phyloP scores from a whole-genome alignment of 2,888 invertebrate species.

The Hipparchia semele region DNA sequence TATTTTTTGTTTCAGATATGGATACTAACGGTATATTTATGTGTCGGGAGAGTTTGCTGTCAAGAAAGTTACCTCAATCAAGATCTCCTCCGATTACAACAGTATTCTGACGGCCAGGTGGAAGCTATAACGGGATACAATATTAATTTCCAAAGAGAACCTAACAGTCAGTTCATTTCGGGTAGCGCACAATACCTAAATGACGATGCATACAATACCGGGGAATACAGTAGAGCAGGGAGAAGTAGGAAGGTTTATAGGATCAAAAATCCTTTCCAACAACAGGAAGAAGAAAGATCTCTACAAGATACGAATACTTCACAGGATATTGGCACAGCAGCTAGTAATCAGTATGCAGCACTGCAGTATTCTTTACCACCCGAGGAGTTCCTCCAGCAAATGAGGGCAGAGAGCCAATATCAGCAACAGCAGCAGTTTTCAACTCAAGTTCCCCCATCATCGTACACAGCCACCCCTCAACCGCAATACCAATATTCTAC shows the following conservation, averaged over 20 bases:
- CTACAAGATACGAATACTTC: slow-evolving; percentile 53
- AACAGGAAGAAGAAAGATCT: slow-evolving; percentile 57
- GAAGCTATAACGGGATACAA: slow-evolving; percentile 64
- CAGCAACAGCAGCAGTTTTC: slow-evolving; percentile 53
- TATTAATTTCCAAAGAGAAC: slow-evolving; percentile 64
- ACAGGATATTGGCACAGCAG: slow-evolving; percentile 68
- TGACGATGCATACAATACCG: slow-evolving; percentile 61
- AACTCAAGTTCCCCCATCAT: slow-evolving; percentile 63
- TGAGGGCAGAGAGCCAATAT: slow-evolving; percentile 71
- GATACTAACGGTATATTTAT: slow-evolving; percentile 70
- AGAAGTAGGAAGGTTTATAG: slow-evolving; percentile 68
- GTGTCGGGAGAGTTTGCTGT: slow-evolving; percentile 59
- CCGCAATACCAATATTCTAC: slow-evolving; percentile 73
- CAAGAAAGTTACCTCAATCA: slow-evolving; percentile 72
- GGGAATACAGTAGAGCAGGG: slow-evolving; percentile 59
- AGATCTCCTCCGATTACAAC: slow-evolving; percentile 66
- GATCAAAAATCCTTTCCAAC: slow-evolving; percentile 76
- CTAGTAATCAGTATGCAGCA: slow-evolving; percentile 78
- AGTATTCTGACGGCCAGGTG: slow-evolving; percentile 61
- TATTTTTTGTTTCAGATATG: slow-evolving; percentile 72
- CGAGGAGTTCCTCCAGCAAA: slow-evolving; percentile 74
- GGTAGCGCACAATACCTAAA: slow-evolving; percentile 63
- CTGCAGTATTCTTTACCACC: slow-evolving; percentile 78
- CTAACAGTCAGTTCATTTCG: slow-evolving; percentile 62
- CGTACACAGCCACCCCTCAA: slow-evolving; percentile 73